phyloP scores from a whole-genome alignment of 1,140 invertebrate species.

The Leptopilina boulardi region DNA sequence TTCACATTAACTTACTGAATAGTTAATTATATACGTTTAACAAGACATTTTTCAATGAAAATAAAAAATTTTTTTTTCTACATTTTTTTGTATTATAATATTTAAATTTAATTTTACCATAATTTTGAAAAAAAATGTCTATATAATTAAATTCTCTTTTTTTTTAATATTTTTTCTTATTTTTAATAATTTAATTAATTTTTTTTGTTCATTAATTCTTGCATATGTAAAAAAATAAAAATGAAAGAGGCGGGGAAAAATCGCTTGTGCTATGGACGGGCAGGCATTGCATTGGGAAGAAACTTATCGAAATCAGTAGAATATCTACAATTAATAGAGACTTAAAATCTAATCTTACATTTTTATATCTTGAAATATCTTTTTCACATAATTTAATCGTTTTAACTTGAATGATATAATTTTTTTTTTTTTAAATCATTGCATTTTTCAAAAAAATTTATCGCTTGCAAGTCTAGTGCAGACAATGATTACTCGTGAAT shows the following conservation, averaged over 20 bases:
- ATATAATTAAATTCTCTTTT: background rate
- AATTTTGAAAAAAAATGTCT: background rate
- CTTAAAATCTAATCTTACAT: background rate
- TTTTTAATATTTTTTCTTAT: too few relatives aligned
- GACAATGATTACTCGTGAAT: conserved; percentile 44
- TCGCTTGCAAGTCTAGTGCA: conserved; percentile 33
- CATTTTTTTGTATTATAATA: too few relatives aligned
- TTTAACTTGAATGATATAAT: conserved; percentile 20
- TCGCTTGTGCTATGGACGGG: conserved; percentile 71
- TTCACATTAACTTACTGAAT: background rate
- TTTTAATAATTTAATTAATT: too few relatives aligned
- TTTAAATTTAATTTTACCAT: background rate
- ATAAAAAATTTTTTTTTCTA: too few relatives aligned
- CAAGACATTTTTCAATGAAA: too few relatives aligned
- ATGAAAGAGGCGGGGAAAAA: conserved; percentile 32
- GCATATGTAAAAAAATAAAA: too few relatives aligned
- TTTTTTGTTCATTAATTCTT: too few relatives aligned
- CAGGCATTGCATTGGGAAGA: conserved; percentile 58
- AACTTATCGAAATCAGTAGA: background rate
- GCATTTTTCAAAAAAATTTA: conserved; percentile 49
- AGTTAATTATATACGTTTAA: too few relatives aligned
- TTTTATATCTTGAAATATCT: conserved; percentile 4
- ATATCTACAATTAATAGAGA: background rate
- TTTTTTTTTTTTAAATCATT: conserved; percentile 40
- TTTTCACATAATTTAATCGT: background rate